Evolutionary conservation across 1,140 invertebrate genomes (phyloP), one percentile per base, ranked within the genome.

Genomic region (Arion vulgaris): DNA sequence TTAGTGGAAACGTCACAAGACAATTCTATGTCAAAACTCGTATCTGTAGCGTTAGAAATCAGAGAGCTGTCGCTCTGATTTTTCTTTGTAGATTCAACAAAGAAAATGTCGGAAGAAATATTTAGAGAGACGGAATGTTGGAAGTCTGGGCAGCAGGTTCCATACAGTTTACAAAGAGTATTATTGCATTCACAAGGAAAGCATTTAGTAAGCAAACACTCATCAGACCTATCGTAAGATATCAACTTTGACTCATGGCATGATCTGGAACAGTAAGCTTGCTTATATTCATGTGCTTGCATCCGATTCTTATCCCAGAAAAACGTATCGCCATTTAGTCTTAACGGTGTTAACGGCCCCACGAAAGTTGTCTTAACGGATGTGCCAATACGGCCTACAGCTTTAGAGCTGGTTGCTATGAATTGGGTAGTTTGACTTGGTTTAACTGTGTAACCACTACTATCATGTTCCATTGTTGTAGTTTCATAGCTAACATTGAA

Each of bases 151-250:
- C 76, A 78, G 23, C 76, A 78, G 0, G 57, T 62, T 34, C 36
- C 57, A 53, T 78, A 78, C 15, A 62, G 28, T 49, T 45, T 2
- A 39, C 76, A 78, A 39, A 36, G 51, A 19, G 76, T 36, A 26
- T 45, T 75, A 34, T 28, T 45, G 28, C 73, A 75, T n/a, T 75
- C 73, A 49, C 73, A 75, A 1, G 73, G 73, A 34, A 75, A 75
- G 32, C 73, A 75, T 28, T n/a, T 19, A 45, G 32, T 11, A 15
- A 15, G 19, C 7, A 53, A 26, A 76, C 74, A 53, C 28, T 34
- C 26, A 26, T 26, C 9, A 23, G 68, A 71, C 4, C 1, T 4
- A 2, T 71, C n/a, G n/a, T 4, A 28, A 1, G n/a, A 71, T 2
- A 71, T 2, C 17, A 71, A 23, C 5, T 5, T 32, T 1, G 2